Conservation (phyloP, 1,140 invertebrate species). For the Trichonephila clavipes region DNA sequence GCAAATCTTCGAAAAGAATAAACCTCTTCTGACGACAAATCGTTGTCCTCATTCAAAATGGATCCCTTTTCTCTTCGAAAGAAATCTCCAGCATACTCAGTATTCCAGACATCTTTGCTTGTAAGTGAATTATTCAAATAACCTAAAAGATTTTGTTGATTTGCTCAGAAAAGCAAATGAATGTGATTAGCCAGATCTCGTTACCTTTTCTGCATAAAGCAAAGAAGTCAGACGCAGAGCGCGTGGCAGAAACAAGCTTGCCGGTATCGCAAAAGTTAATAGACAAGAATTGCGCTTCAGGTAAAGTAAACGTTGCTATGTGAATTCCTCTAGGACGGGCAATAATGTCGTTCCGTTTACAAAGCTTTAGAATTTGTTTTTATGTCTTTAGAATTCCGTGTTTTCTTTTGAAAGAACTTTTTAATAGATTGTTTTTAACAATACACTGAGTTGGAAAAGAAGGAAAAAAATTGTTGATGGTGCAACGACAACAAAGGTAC, state of each 20-base stretch:
- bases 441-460: not conserved
- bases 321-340: not conserved
- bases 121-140: constrained; percentile 59
- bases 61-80: not conserved
- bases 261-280: not conserved
- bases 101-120: constrained; percentile 14
- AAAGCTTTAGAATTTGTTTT: constrained; percentile 16
- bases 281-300: constrained; percentile 12
- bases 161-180: constrained; percentile 52
- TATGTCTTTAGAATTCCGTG: constrained; percentile 27
- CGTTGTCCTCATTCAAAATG: not conserved
- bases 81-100: constrained; percentile 15
- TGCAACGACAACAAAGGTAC: not conserved
- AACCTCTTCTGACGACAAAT: not conserved
- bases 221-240: not conserved
- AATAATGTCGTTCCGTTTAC: constrained; percentile 12
- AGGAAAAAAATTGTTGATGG: not conserved
- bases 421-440: constrained; percentile 36
- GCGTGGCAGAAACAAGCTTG: not conserved
- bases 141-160: constrained; percentile 48
- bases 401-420: not conserved
- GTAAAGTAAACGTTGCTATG: constrained; percentile 7
- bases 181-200: constrained; percentile 52
- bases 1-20: constrained; percentile 2
- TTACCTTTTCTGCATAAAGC: not conserved